Evolutionary conservation across 2,797 vertebrate genomes (phyloP).

Genomic region (Notolepis coatsorum): DNA sequence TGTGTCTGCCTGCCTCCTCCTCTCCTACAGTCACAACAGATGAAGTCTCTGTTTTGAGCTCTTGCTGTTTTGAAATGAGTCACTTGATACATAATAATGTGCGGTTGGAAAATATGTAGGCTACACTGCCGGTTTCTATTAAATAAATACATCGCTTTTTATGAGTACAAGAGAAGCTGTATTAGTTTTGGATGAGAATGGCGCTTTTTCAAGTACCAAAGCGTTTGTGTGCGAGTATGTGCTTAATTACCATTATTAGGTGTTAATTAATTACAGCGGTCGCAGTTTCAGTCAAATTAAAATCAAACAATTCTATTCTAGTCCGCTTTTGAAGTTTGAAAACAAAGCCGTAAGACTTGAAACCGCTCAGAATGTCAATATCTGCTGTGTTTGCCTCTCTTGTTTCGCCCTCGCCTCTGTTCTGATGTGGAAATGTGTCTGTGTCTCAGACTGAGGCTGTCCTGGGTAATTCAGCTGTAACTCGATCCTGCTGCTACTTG

Average conservation of each 20-base stretch:
- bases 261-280: too few species aligned
- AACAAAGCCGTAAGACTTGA: constrained; percentile 31
- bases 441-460: constrained; percentile 50
- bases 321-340: constrained; percentile 40
- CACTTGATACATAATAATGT: constrained; percentile 47
- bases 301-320: constrained; percentile 34
- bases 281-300: constrained; percentile 38
- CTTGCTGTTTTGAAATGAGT: constrained; percentile 48
- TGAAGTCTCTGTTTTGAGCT: constrained; percentile 21
- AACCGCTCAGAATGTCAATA: constrained; percentile 47
- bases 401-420: neutral
- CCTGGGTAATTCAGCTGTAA: constrained; percentile 66
- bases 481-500: constrained; percentile 74
- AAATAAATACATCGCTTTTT: constrained; percentile 17
- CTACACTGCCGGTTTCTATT: constrained; percentile 55
- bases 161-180: constrained; percentile 39
- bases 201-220: constrained; percentile 19
- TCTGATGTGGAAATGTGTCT: constrained; percentile 63
- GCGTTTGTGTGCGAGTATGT: neutral
- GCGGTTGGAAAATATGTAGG: constrained; percentile 42
- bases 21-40: constrained; percentile 47
- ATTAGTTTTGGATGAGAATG: constrained; percentile 34
- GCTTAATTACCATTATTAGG: constrained; percentile 35
- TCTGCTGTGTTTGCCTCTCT: constrained; percentile 27
- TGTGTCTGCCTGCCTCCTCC: constrained; percentile 53